A percentile compares a stretch with the other conserved stretches of the same genome.
Evolutionary conservation across 1,140 invertebrate genomes (phyloP).

Genomic region (Druon quercuslanigerum): DNA sequence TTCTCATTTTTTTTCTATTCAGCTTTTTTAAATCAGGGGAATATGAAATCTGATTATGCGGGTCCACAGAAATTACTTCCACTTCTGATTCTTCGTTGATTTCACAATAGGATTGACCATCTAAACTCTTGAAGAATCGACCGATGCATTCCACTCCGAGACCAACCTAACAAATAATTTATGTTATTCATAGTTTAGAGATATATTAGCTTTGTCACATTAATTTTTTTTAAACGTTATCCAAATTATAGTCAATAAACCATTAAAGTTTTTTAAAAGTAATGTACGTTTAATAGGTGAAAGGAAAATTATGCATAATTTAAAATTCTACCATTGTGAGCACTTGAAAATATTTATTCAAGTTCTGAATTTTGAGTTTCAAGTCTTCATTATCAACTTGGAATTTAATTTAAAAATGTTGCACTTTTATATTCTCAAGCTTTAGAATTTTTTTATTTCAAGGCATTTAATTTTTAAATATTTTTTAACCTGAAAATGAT

Average conservation of each 20-base stretch:
- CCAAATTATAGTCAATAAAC: not conserved
- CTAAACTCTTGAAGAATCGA: slow-evolving; percentile 55
- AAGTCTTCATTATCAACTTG: too few relatives aligned
- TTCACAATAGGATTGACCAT: slow-evolving; percentile 54
- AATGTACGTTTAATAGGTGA: too few relatives aligned
- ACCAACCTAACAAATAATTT: slow-evolving; percentile 52
- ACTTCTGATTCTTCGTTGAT: slow-evolving; percentile 40
- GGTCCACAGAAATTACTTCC: not conserved
- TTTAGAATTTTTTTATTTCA: too few relatives aligned
- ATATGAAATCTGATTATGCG: not conserved
- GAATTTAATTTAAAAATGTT: too few relatives aligned
- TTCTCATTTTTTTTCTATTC: not conserved
- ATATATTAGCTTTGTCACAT: not conserved
- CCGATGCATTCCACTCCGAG: slow-evolving; percentile 60
- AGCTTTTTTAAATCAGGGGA: not conserved
- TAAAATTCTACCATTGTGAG: too few relatives aligned
- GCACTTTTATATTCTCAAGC: too few relatives aligned
- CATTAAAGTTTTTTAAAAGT: not conserved
- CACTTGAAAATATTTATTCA: too few relatives aligned
- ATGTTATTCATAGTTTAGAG: not conserved
- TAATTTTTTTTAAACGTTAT: not conserved
- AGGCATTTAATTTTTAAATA: too few relatives aligned
- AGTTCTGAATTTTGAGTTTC: too few relatives aligned
- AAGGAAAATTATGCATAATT: too few relatives aligned
- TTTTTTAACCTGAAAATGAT: too few relatives aligned